phyloP scores from a whole-genome alignment of 1,140 invertebrate genomes.

The Chionoecetes opilio region DNA sequence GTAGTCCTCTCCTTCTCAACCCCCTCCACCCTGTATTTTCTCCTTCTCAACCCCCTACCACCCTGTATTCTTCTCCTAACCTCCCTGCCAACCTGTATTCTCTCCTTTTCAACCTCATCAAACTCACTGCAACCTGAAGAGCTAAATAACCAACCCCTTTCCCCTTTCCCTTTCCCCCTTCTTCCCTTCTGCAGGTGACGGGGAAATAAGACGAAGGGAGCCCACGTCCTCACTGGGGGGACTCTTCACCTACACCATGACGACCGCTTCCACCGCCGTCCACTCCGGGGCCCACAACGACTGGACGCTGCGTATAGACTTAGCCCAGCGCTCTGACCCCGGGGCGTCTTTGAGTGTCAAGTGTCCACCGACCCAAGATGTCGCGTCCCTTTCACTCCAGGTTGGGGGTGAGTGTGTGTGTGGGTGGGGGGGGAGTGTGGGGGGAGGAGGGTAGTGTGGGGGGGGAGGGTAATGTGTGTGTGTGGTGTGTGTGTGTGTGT shows the following conservation, averaged over 20 bases:
- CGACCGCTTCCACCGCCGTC: conserved; percentile 54
- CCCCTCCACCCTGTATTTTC: no score
- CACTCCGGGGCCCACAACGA: conserved; percentile 46
- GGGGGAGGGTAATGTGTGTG: no score
- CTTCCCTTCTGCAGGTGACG: conserved; percentile 16
- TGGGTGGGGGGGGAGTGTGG: neutral
- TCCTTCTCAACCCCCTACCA: no score
- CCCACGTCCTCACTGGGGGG: conserved; percentile 58
- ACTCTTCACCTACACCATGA: conserved; percentile 65
- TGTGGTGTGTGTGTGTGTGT: neutral
- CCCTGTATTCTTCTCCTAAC: no score
- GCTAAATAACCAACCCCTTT: conserved; percentile 10
- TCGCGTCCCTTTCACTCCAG: conserved; percentile 56
- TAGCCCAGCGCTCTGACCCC: neutral
- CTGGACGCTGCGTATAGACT: conserved; percentile 55
- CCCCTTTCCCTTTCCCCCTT: neutral
- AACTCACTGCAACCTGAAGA: no score
- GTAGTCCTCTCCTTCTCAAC: no score
- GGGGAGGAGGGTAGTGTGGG: no score
- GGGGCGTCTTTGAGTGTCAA: conserved; percentile 66
- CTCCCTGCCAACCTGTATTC: no score
- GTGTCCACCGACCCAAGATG: conserved; percentile 67
- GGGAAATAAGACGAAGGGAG: conserved; percentile 64
- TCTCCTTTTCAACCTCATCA: no score
- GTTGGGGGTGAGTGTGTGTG: conserved; percentile 54